phyloP scores from a whole-genome alignment of 2,797 vertebrate species.

The Meda fulgida region DNA sequence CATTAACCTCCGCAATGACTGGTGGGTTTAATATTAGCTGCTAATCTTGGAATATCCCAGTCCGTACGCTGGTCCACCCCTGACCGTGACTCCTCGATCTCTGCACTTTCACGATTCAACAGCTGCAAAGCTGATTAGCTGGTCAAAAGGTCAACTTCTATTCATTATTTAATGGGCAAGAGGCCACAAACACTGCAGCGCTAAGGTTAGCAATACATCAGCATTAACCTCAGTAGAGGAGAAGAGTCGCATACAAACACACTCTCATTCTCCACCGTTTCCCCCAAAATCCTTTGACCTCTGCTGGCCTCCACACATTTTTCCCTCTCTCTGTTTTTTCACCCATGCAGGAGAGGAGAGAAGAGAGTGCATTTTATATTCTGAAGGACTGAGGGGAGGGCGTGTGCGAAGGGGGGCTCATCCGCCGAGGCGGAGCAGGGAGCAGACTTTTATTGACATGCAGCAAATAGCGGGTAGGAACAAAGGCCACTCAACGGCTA shows the following conservation, averaged over 20 bases:
- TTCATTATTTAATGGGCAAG: constrained; percentile 82
- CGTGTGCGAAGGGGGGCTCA: constrained; percentile 13
- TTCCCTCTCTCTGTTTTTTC: constrained; percentile 60
- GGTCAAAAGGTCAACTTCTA: constrained; percentile 78
- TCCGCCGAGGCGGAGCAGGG: constrained; percentile 31
- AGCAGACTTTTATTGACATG: constrained; percentile 74
- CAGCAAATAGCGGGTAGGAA: constrained; percentile 75
- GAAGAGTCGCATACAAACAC: constrained; percentile 73
- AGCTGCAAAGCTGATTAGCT: constrained; percentile 75
- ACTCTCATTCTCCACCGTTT: constrained; percentile 60
- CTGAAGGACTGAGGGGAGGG: constrained; percentile 56
- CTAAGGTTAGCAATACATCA: constrained; percentile 76
- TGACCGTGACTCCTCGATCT: constrained; percentile 46
- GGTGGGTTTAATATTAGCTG: constrained; percentile 65
- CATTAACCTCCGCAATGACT: constrained; percentile 64
- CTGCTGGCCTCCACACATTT: constrained; percentile 33
- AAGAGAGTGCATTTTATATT: constrained; percentile 59
- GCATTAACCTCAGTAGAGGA: constrained; percentile 70
- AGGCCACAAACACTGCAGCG: constrained; percentile 72
- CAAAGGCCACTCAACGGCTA: constrained; percentile 78
- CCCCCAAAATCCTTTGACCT: constrained; percentile 61
- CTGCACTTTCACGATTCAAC: constrained; percentile 58
- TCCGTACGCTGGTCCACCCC: constrained; percentile 14
- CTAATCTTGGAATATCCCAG: constrained; percentile 62
- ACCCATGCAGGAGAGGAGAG: constrained; percentile 60